phyloP scores from a whole-genome alignment of 2,113 vertebrate species.

The Cynocephalus volans region DNA sequence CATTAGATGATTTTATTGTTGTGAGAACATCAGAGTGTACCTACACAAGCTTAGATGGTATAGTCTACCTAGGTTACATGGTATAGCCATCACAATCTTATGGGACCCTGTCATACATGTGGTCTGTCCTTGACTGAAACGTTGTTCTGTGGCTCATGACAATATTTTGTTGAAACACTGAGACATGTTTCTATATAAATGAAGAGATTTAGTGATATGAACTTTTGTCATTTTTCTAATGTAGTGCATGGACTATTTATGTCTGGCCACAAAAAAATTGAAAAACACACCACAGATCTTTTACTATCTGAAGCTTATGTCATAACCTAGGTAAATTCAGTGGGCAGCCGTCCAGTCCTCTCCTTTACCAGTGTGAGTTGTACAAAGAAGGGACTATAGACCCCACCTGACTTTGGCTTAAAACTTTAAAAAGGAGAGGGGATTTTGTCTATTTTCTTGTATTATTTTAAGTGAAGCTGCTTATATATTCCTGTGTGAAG shows the following conservation, averaged over 20 bases:
- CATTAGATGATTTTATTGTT: no score
- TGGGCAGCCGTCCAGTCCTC: not conserved
- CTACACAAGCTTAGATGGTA: no score
- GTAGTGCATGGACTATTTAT: not conserved
- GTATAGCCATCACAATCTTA: no score
- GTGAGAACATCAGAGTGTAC: no score
- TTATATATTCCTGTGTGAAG: not conserved
- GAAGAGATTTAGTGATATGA: not conserved
- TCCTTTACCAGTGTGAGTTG: not conserved
- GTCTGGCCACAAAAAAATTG: not conserved
- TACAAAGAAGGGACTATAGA: not conserved
- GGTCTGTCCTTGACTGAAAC: no score
- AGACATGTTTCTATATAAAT: not conserved
- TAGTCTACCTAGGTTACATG: no score
- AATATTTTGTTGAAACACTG: not conserved
- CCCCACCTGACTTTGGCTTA: not conserved
- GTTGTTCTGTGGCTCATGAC: no score
- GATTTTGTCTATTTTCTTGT: not conserved
- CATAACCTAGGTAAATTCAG: not conserved
- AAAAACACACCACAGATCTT: not conserved
- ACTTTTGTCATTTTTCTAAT: conserved; percentile 17
- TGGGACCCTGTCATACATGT: no score
- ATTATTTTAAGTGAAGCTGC: not conserved
- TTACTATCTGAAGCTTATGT: not conserved
- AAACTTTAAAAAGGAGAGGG: not conserved